Base-by-base conservation (phyloP, 2,113 vertebrate species). In the Geothlypis trichas region DNA sequence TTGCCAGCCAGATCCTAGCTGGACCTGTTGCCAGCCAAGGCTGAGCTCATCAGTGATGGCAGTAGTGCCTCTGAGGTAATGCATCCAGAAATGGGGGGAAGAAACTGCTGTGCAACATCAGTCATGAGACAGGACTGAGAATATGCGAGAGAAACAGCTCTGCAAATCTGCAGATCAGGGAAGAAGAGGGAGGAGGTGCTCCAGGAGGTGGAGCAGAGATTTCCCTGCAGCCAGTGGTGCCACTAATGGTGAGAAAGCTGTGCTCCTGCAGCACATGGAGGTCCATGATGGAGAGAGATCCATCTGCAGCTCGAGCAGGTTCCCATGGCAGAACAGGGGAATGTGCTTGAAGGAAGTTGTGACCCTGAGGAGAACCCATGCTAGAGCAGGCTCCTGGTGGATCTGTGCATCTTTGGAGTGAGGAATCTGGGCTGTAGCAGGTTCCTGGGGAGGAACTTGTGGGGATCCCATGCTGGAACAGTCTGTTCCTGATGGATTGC, bases 311-410 rank as follows among this genome's bases (percentile, higher is more conserved):
- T 42, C 0, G 0, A 28, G 22, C 5, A 72, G 15, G n/a, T 20
- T 7, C 23, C 27, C 13, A 30, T 1, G 5, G 39, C 8, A 28
- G 63, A 59, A 23, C 8, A 76, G 30, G 21, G 14, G 13, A 46
- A n/a, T 87, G 30, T 57, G 30, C 67, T 47, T 12, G 5, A 74
- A 41, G 54, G 18, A 67, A 27, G 13, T 11, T 49, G 33, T 69
- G 62, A 24, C 9, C 13, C 26, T 2, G 3, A 11, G 37, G 24
- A 66, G 12, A n/a, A 4, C 11, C 24, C 1, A 0, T 2, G 3
- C 4, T n/a, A 15, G 33, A 54, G 13, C 22, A 58, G 3, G 28
- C 3, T 84, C 9, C 30, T 55, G 59, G 19, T 37, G 30, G 46
- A 54, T 33, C 22, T 49, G 52, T 66, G 41, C 11, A 8, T 13